Evolutionary conservation across 2,888 invertebrate species (phyloP), one percentile per base, ranked within the genome.

Genomic region (Eucriotettix oculatus): DNA sequence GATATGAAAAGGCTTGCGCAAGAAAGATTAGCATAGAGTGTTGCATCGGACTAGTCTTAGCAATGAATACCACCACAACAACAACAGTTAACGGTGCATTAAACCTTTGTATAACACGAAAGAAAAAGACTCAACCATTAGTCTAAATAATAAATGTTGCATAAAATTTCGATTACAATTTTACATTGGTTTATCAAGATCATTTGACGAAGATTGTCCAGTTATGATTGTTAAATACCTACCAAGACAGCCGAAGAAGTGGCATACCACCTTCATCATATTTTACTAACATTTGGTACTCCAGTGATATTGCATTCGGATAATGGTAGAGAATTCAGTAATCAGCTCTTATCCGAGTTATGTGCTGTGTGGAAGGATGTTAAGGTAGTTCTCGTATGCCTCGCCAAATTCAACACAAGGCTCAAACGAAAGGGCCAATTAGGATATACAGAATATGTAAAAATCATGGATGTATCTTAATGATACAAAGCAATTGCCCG

Each of bases 161-260:
- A n/a, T n/a, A n/a, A n/a, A n/a, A n/a, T n/a, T n/a, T n/a, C n/a
- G 60, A 68, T 42, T 70, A 61, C 63, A 72, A 70, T 60, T 73
- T 71, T 63, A 70, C 73, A 41, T 60, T 73, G 60, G 68, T 69
- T 10, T 71, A 72, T 60, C 72, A 73, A 65, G 72, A 72, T 59
- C 69, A 71, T 63, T 60, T 68, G 1, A 73, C 72, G 16, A 71
- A 73, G 67, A 73, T 73, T 66, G 67, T 73, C 29, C 58, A 66
- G 16, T 64, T 73, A 11, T 65, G 71, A 58, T 60, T 73, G 10
- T 62, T 73, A 29, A 62, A 67, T 65, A 68, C 64, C 73, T n/a
- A n/a, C n/a, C n/a, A 11, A 65, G 71, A 58, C 60, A 72, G 10
- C 61, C 73, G 40, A 62, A 67, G 71, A 73, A 63, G 71, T 73